Conservation (phyloP, 2,888 invertebrate species). For the Phragmatobia fuliginosa region DNA sequence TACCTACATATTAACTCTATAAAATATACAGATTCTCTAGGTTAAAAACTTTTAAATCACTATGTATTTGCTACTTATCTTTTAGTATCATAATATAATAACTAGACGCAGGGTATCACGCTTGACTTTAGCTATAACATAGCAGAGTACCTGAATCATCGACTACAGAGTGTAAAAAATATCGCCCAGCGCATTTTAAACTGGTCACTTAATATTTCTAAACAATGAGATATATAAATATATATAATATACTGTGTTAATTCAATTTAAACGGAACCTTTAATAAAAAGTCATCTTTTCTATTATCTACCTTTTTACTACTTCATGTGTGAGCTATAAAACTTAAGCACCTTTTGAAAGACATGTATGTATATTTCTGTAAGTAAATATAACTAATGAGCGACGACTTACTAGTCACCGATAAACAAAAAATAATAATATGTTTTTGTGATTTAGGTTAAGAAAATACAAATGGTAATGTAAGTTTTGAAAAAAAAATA, state of each 20-base stretch:
- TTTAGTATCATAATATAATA: background rate
- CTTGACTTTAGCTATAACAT: background rate
- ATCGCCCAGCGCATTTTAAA: background rate
- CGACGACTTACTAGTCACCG: no score
- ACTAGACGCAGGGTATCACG: background rate
- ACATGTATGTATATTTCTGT: no score
- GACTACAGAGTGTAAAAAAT: background rate
- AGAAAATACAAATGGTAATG: no score
- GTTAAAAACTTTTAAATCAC: background rate
- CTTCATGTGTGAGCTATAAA: background rate
- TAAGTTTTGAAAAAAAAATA: no score
- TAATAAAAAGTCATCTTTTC: background rate
- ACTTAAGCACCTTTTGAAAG: background rate
- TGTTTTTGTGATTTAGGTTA: no score
- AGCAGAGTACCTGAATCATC: background rate
- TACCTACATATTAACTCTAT: no score
- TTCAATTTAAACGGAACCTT: background rate
- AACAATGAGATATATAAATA: no score
- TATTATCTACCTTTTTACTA: background rate
- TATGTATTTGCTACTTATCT: background rate
- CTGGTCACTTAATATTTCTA: background rate
- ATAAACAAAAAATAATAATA: no score
- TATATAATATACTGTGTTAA: background rate
- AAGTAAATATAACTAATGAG: no score
- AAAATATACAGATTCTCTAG: background rate